These are phyloP conservation scores for Hydrolagus affinis DNA, from an alignment of 2,113 vertebrate genomes.

Conservation along the genomic window DNA sequence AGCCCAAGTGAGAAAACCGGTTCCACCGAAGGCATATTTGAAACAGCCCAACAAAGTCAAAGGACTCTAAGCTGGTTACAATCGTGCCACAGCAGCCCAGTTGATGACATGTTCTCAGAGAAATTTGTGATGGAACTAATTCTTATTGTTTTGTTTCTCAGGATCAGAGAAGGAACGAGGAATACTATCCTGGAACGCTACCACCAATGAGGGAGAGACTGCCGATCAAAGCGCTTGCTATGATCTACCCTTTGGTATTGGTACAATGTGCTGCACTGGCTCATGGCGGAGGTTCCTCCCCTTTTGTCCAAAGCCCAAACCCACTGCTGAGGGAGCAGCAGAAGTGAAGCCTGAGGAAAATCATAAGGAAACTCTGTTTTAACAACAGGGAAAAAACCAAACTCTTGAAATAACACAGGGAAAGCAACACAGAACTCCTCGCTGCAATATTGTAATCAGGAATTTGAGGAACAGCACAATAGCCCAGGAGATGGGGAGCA, in stretches of 20 bases:
- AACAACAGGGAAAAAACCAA: not conserved
- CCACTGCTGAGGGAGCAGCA: not conserved
- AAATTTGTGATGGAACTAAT: not conserved
- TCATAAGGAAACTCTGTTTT: constrained; percentile 1
- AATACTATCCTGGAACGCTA: constrained; percentile 68
- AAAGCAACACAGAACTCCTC: too few species aligned
- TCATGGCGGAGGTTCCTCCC: constrained; percentile 64
- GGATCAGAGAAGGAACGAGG: constrained; percentile 79
- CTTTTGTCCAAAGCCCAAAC: constrained; percentile 59
- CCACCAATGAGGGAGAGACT: constrained; percentile 50
- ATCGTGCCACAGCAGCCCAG: not conserved
- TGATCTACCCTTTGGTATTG: constrained; percentile 72
- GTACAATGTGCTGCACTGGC: constrained; percentile 49
- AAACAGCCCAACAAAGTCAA: too few species aligned
- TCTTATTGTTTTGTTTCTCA: constrained; percentile 41
- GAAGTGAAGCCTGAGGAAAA: not conserved
- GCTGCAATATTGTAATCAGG: too few species aligned
- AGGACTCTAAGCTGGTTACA: too few species aligned
- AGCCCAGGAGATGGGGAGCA: too few species aligned
- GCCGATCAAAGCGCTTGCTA: constrained; percentile 61
- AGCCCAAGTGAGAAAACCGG: too few species aligned
- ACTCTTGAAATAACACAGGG: not conserved
- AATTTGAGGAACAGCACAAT: too few species aligned
- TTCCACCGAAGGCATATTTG: too few species aligned
- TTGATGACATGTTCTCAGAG: not conserved